phyloP scores from a whole-genome alignment of 2,113 vertebrate genomes.

The Cercocebus atys region DNA sequence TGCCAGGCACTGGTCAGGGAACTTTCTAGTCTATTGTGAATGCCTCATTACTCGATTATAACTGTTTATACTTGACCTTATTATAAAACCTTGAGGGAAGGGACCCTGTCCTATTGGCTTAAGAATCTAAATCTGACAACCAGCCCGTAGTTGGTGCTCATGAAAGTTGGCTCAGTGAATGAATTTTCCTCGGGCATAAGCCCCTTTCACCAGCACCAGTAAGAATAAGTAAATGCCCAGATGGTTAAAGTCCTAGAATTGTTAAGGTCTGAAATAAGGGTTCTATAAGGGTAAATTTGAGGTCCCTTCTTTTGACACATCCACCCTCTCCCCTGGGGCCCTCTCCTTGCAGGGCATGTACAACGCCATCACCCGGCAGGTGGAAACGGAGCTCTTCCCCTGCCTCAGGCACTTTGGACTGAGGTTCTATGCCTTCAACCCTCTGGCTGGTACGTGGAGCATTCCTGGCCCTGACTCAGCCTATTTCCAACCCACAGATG shows the following conservation, averaged over 20 bases:
- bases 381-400: constrained; percentile 93
- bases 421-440: constrained; percentile 95
- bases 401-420: constrained; percentile 91
- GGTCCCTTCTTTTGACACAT: neutral
- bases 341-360: constrained; percentile 93
- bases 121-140: neutral
- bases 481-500: neutral
- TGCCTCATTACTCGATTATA: neutral
- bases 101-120: neutral
- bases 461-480: neutral
- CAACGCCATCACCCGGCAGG: constrained; percentile 94
- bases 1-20: neutral
- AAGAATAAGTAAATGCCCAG: neutral
- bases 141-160: neutral
- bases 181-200: neutral
- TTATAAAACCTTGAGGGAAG: neutral
- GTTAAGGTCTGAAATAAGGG: neutral
- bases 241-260: neutral
- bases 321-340: neutral
- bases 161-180: neutral
- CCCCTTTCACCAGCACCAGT: neutral
- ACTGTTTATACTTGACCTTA: neutral
- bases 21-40: no score
- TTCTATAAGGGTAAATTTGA: neutral
- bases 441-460: constrained; percentile 89